Base-by-base conservation (phyloP, 2,113 vertebrate genomes). In the Brachypodius melanocephalos region DNA sequence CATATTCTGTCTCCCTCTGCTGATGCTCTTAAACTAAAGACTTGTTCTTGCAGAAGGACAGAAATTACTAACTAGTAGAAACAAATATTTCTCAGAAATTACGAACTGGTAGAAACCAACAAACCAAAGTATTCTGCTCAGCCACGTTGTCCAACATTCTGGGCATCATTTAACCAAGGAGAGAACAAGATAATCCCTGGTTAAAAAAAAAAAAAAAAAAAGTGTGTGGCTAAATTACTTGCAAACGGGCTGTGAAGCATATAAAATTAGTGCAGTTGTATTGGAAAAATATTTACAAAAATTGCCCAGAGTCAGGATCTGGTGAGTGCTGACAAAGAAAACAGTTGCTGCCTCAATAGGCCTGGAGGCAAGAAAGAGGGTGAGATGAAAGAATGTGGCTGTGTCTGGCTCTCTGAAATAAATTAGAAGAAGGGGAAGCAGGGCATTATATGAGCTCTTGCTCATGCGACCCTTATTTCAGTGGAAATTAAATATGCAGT, bases 261-360 rank as follows among this genome's bases (percentile, higher is more conserved):
- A 79, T 36, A 72, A 88, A 89, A 89, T 95, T 42, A 75, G 31
- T 71, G 40, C 24, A 45, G 46, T 26, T 76, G 29, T 93, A 80
- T 43, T 77, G 34, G 31, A 69, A 93, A 95, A 83, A 43, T 82
- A 69, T 92, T 89, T 87, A 88, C 34, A 87, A 89, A 91, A 85
- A 69, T 74, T 85, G 59, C 51, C 71, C 69, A 22, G 31, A 76
- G 55, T 73, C 31, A 75, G 28, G 32, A 17, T 85, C 87, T 88
- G 74, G 54, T 88, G 74, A 91, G n/a, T 36, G 69, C 73, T 93
- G 65, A 65, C 86, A 96, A 89, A 87, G 80, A 78, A 71, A 89
- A 82, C 11, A 72, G 61, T 74, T 72, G 54, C 38, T 91, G 42
- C 34, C 43, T 82, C 81, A 66, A 28, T 42, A 76, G 84, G 17